Evolutionary conservation across 2,888 invertebrate genomes (phyloP).

Genomic region (Rhaphigaster nebulosa): DNA sequence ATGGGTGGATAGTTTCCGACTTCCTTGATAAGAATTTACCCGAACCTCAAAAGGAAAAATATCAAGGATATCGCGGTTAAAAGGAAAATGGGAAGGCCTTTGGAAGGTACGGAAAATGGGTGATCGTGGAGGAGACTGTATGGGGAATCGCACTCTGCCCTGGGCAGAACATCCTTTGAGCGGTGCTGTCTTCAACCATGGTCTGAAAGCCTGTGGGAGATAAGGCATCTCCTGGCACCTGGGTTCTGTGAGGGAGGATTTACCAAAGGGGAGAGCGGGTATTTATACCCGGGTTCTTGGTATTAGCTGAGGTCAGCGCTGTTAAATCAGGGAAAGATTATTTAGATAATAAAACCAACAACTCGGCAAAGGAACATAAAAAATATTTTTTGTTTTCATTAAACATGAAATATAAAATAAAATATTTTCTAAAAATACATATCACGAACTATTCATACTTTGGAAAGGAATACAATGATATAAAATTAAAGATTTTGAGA

Average conservation of each 20-base stretch:
- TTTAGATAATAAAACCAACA: neutral
- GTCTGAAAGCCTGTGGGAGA: conserved; percentile 27
- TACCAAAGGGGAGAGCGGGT: neutral
- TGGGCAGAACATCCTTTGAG: neutral
- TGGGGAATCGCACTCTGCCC: conserved; percentile 9
- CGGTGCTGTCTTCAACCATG: neutral
- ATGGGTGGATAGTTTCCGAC: too few relatives aligned
- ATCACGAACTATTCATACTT: too few relatives aligned
- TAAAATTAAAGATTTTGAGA: too few relatives aligned
- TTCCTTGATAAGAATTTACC: neutral
- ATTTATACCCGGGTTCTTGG: neutral
- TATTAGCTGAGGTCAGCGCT: neutral
- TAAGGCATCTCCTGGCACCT: conserved; percentile 12
- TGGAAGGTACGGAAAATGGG: neutral
- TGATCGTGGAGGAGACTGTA: neutral
- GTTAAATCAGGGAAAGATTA: neutral
- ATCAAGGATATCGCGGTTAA: neutral
- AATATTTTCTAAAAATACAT: too few relatives aligned
- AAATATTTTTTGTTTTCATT: too few relatives aligned
- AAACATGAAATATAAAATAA: too few relatives aligned
- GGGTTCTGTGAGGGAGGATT: neutral
- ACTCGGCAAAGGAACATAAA: too few relatives aligned
- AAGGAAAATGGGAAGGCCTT: neutral
- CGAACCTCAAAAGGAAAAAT: neutral
- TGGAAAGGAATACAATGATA: too few relatives aligned